A percentile compares a stretch with the other conserved stretches of the same genome.
phyloP scores from a whole-genome alignment of 2,888 invertebrate species.

The Eudemis profundana region DNA sequence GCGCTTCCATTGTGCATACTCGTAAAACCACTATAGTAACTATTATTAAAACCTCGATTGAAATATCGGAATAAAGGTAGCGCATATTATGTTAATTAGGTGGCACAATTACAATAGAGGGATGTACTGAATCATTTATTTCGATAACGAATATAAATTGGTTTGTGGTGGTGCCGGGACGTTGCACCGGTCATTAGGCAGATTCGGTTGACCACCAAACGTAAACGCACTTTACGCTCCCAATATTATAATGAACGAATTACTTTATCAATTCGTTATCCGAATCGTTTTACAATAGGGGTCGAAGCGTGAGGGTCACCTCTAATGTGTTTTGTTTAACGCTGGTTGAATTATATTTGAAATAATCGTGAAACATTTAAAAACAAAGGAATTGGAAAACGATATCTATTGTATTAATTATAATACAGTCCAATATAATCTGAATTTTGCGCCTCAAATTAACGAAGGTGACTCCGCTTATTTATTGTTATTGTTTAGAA shows the following conservation, averaged over 20 bases:
- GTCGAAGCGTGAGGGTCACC: conserved; percentile 32
- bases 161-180: conserved; percentile 52
- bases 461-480: no score
- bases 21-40: neutral
- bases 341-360: conserved; percentile 7
- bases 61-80: conserved; percentile 16
- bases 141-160: conserved; percentile 58
- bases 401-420: no score
- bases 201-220: conserved; percentile 45
- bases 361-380: neutral
- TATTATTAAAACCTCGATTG: neutral
- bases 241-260: conserved; percentile 52
- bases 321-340: conserved; percentile 22
- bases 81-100: conserved; percentile 38
- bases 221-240: conserved; percentile 49
- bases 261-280: conserved; percentile 63
- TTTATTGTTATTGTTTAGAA: no score
- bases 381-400: no score
- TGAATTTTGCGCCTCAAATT: no score
- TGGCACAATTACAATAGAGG: conserved; percentile 38
- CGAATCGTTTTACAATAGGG: conserved; percentile 49
- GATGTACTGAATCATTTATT: conserved; percentile 50
- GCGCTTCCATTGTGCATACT: neutral
- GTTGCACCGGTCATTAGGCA: conserved; percentile 59
- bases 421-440: no score